These are phyloP conservation scores for Drosophila tanythrix DNA, from an alignment of 2,888 invertebrate genomes.

Conservation along the genomic window DNA sequence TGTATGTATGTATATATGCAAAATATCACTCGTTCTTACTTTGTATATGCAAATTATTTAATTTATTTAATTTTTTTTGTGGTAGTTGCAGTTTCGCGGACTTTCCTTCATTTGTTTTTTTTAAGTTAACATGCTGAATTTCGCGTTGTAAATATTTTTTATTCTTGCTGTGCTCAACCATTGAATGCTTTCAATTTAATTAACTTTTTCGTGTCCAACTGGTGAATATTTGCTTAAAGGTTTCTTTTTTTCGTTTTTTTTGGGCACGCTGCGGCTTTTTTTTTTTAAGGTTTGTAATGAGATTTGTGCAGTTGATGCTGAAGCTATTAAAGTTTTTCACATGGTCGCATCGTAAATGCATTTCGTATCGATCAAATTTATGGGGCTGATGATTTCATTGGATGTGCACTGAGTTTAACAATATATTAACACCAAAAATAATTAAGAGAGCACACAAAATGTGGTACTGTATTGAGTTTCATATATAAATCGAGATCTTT, in stretches of 20 bases:
- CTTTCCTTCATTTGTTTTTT: constrained; percentile 11
- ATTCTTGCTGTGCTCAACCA: constrained; percentile 23
- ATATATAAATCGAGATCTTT: not conserved
- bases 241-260: not conserved
- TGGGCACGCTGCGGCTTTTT: not conserved
- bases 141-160: constrained; percentile 30
- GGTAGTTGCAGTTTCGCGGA: constrained; percentile 10
- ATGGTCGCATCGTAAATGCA: constrained; percentile 17
- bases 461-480: not conserved
- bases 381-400: not conserved
- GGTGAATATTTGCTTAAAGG: constrained; percentile 28
- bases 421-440: not conserved
- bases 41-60: constrained; percentile 12
- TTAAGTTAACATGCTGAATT: constrained; percentile 42
- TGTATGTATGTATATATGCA: too few species aligned
- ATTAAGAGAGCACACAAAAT: not conserved
- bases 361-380: constrained; percentile 43
- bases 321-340: constrained; percentile 50
- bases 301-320: constrained; percentile 33
- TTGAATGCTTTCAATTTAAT: constrained; percentile 75
- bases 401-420: not conserved
- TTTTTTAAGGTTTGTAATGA: constrained; percentile 29
- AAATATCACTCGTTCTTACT: not conserved
- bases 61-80: constrained; percentile 11
- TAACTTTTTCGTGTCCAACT: constrained; percentile 43